Evolutionary conservation across 2,113 vertebrate species (phyloP).

Genomic region (Pelobates fuscus): DNA sequence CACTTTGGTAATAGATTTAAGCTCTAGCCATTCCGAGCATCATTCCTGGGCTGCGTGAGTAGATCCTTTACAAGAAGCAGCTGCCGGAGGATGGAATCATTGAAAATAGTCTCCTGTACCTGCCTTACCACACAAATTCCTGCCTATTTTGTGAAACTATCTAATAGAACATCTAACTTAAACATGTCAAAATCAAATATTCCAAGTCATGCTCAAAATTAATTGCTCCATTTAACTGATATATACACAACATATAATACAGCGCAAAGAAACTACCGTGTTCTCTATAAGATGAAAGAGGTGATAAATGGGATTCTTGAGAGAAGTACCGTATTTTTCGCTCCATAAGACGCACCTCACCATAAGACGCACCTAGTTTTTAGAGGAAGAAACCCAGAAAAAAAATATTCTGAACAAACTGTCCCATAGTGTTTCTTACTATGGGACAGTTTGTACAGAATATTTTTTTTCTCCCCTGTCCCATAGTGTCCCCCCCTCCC

Average conservation of each 20-base stretch:
- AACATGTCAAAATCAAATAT: neutral
- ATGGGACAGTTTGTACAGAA: too few species aligned
- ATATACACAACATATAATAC: neutral
- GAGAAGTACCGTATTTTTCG: too few species aligned
- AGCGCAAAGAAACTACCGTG: neutral
- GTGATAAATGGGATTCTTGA: neutral
- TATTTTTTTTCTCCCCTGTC: too few species aligned
- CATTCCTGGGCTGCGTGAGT: neutral
- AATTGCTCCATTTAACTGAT: neutral
- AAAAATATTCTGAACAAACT: too few species aligned
- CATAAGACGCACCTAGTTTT: too few species aligned
- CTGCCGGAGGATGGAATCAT: neutral
- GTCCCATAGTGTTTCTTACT: too few species aligned
- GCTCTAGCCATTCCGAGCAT: neutral
- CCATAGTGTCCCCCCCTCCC: too few species aligned
- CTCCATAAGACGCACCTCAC: too few species aligned
- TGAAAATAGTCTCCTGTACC: neutral
- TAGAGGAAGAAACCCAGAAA: too few species aligned
- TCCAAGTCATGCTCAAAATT: neutral
- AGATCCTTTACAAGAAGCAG: neutral
- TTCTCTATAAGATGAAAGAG: neutral
- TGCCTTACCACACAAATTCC: too few species aligned
- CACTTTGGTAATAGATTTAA: constrained; percentile 4
- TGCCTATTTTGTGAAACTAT: neutral
- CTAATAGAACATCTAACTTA: neutral